Evolutionary conservation across 92 coral and sea anemone species (phyloP), one percentile per base, ranked within the genome.

Genomic region (Heliopora coerulea): DNA sequence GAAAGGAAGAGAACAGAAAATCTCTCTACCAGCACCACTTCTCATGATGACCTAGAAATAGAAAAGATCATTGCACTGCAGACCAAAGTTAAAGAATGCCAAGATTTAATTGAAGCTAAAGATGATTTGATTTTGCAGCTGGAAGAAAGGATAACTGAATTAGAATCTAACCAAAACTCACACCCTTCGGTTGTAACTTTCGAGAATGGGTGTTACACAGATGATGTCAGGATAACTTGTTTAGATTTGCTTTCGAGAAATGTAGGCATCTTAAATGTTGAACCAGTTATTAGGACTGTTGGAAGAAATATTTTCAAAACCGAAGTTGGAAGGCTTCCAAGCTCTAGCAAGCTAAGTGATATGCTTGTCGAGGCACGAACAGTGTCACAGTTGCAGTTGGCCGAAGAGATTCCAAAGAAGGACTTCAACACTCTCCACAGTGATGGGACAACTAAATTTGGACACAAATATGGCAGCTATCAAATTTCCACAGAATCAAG

Each of bases 361-460:
- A 82, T 75, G 86, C 40, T 46, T 49, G 61, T 82, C 24, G 81
- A 82, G 81, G 86, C 76, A 35, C 50, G 86, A 68, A 74, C 74
- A 5, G 63, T 75, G 52, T 62, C 82, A n/a, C 86, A 54, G 49
- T 26, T 82, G 21, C 86, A 82, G 20, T n/a, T 82, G 19, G 86
- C 86, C 24, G 81, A 82, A 41, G 57, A 63, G 57, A 50, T 75
- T 8, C 70, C 73, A 19, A 60, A 46, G 32, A 75, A 63, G 33
- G 40, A 74, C 31, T 63, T 28, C 52, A 82, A 74, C 27, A 82
- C 78, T 28, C 37, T 82, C 11, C 79, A 82, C 69, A 62, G 60
- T 20, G 86, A 82, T 82, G 86, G 86, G 24, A 82, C 86, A 14
- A 39, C 81, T 34, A 82, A 82, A 59, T 74, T 57, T 65, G 86